Evolutionary conservation across 2,797 vertebrate species (phyloP).

Genomic region (Semaprochilodus insignis): DNA sequence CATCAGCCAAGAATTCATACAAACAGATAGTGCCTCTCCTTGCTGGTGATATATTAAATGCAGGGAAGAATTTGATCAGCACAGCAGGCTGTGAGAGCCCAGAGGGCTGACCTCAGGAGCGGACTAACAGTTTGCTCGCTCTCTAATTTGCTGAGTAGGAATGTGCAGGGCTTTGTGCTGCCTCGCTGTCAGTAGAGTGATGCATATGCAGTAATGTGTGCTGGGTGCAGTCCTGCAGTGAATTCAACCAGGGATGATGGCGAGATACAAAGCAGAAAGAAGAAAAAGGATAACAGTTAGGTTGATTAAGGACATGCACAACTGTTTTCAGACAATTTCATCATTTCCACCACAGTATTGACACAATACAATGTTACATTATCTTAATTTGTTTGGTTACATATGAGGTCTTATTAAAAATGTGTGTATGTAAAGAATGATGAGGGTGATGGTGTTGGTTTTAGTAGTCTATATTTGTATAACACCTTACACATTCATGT

Average conservation of each 20-base stretch:
- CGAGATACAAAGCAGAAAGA: neutral
- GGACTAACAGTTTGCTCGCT: constrained; percentile 8
- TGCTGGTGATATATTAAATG: constrained; percentile 36
- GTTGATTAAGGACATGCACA: too few relatives aligned
- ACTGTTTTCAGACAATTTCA: neutral
- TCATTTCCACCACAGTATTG: neutral
- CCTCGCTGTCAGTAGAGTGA: constrained; percentile 3
- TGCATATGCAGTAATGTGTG: neutral
- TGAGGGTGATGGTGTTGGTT: too few relatives aligned
- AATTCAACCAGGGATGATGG: neutral
- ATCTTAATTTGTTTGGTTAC: too few relatives aligned
- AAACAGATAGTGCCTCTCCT: constrained; percentile 32
- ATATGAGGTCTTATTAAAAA: too few relatives aligned
- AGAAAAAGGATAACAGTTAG: neutral
- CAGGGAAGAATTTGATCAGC: constrained; percentile 26
- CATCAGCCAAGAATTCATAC: constrained; percentile 25
- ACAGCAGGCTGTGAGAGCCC: neutral
- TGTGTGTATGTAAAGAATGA: too few relatives aligned
- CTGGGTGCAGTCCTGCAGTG: neutral
- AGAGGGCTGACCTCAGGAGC: neutral
- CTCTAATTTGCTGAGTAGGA: neutral
- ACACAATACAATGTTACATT: neutral
- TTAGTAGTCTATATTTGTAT: too few relatives aligned
- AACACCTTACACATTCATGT: too few relatives aligned
- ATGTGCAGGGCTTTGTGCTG: neutral